Conservation (phyloP, 2,797 vertebrate species). For the Pogoniulus pusillus region DNA sequence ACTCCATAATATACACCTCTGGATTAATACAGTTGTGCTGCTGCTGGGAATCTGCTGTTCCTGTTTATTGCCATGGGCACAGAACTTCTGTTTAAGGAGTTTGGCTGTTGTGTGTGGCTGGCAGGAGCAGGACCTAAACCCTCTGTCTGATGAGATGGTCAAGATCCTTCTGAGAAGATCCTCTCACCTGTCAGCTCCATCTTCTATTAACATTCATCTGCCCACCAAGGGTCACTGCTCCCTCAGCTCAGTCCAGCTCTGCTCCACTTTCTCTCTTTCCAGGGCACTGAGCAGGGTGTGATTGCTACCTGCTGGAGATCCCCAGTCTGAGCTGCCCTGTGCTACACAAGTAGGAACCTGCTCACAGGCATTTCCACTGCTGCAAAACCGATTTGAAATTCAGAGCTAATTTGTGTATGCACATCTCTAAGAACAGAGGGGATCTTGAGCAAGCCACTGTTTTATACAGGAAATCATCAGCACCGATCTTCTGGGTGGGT, state of each 20-base stretch:
- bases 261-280: neutral
- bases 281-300: neutral
- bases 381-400: neutral
- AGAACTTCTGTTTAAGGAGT: neutral
- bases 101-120: fast-evolving
- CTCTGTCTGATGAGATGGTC: fast-evolving
- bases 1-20: neutral
- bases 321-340: fast-evolving
- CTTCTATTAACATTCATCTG: neutral
- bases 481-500: neutral
- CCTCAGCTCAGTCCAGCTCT: neutral
- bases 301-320: neutral
- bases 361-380: neutral
- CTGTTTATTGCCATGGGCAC: neutral
- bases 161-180: neutral
- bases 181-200: neutral
- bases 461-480: neutral
- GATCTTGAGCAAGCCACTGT: neutral
- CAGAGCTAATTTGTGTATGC: fast-evolving
- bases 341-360: fast-evolving
- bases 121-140: neutral
- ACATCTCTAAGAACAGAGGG: neutral
- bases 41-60: neutral
- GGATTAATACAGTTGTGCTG: neutral
- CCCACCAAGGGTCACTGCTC: neutral